phyloP scores from a whole-genome alignment of 2,113 vertebrate genomes.

The Micronycteris hirsuta region DNA sequence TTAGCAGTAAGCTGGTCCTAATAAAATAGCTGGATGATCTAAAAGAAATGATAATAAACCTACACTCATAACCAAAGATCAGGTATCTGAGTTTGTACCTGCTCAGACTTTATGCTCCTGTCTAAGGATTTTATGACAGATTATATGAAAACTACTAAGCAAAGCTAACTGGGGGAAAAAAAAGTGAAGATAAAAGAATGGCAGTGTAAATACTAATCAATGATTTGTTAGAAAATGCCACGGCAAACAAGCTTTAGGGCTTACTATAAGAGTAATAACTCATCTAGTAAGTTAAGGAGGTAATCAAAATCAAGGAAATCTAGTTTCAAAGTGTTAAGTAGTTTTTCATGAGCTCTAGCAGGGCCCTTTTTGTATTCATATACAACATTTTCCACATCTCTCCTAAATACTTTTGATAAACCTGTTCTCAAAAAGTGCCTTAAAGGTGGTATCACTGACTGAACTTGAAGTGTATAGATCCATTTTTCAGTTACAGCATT shows the following conservation, averaged over 20 bases:
- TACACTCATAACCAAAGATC: constrained; percentile 18
- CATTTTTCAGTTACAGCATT: not conserved
- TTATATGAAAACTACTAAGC: not conserved
- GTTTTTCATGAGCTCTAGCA: constrained; percentile 28
- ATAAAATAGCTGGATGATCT: not conserved
- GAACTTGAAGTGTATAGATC: constrained; percentile 6
- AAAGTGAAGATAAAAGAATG: not conserved
- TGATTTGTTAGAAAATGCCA: constrained; percentile 13
- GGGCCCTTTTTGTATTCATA: not conserved
- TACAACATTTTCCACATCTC: not conserved
- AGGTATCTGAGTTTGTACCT: not conserved
- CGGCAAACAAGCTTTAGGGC: not conserved
- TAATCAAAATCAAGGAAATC: not conserved
- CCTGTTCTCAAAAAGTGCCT: not conserved
- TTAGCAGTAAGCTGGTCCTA: not conserved
- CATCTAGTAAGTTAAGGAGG: not conserved
- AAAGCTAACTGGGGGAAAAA: constrained; percentile 29
- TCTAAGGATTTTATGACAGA: not conserved
- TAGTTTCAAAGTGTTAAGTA: not conserved
- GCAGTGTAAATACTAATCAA: not conserved
- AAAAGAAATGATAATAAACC: constrained; percentile 31
- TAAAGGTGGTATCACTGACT: not conserved
- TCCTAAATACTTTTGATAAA: constrained; percentile 49
- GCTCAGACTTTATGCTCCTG: not conserved
- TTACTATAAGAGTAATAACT: not conserved